Base-by-base conservation (phyloP, 2,888 invertebrate genomes). In the Saturnia japonica region DNA sequence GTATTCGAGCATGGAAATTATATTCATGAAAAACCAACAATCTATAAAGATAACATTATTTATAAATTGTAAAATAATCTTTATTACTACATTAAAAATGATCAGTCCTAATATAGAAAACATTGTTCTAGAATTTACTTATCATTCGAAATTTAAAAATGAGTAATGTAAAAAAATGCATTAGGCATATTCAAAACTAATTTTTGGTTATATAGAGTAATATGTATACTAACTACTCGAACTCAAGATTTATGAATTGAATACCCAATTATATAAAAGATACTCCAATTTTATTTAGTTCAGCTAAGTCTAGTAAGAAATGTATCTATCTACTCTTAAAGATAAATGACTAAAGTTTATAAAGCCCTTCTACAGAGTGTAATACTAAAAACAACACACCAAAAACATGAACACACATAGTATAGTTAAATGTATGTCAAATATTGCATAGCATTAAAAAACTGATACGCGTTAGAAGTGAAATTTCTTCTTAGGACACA, bases 1-100 rank as follows among this genome's bases (percentile, higher is more conserved):
- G 77, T 43, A 7, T 66, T 84, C 82, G 91, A 91, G 90, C 90
- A 88, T 86, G 85, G 85, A 74, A 88, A 84, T 84, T 90, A 82
- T 88, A 88, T 87, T 87, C 77, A 76, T 80, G 75, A 74, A 76
- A 76, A 75, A 75, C 42, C 28, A 67, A 70, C 64, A 67, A 47
- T 69, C 72, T 69, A 68, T 54, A 54, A 11, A 54, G 54, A 54
- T 54, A 54, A 54, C 67, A 71, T 43, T 54, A 73, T 73, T 70
- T 68, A 71, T 71, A 25, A 22, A 67, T 9, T 45, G 12, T 64
- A 69, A 69, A 69, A 34, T 69, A 69, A 64, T 28, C 7, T 14
- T 60, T 25, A 28, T 28, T 3, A 64, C 64, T 64, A 64, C n/a
- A 64, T n/a, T 57, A 64, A 64, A 64, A 64, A 64, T 16, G 40